A percentile compares a stretch with the other conserved stretches of the same genome.
phyloP scores from a whole-genome alignment of 1,140 invertebrate genomes.

The Watersipora subatra region DNA sequence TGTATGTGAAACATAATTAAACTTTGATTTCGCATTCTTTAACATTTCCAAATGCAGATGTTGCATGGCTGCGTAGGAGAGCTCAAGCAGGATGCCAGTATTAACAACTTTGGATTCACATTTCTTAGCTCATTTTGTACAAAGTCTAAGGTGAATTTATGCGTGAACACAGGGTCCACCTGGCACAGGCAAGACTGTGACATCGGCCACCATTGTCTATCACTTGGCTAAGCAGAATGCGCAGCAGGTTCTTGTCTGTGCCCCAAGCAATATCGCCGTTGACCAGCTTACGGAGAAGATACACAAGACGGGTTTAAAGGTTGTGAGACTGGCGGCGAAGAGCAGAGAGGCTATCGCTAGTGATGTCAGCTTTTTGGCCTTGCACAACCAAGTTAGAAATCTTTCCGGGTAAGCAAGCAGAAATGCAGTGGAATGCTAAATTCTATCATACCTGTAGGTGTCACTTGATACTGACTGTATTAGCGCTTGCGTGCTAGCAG shows the following conservation, averaged over 20 bases:
- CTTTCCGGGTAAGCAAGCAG: conserved; percentile 52
- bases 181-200: conserved; percentile 96
- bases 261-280: conserved; percentile 96
- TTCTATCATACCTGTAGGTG: no score
- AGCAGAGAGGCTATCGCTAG: conserved; percentile 95
- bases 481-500: no score
- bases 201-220: conserved; percentile 96
- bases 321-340: conserved; percentile 91
- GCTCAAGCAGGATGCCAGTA: no score
- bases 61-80: no score
- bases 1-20: no score
- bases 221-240: conserved; percentile 83
- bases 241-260: conserved; percentile 90
- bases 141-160: no score
- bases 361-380: conserved; percentile 84
- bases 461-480: no score
- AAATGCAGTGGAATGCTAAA: no score
- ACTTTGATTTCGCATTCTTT: no score
- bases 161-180: conserved; percentile 54
- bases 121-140: no score
- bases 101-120: no score
- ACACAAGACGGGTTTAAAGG: conserved; percentile 87
- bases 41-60: no score
- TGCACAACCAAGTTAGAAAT: conserved; percentile 93
- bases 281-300: conserved; percentile 99